phyloP scores from a whole-genome alignment of 2,888 invertebrate species.

The Toxonevra muliebris region DNA sequence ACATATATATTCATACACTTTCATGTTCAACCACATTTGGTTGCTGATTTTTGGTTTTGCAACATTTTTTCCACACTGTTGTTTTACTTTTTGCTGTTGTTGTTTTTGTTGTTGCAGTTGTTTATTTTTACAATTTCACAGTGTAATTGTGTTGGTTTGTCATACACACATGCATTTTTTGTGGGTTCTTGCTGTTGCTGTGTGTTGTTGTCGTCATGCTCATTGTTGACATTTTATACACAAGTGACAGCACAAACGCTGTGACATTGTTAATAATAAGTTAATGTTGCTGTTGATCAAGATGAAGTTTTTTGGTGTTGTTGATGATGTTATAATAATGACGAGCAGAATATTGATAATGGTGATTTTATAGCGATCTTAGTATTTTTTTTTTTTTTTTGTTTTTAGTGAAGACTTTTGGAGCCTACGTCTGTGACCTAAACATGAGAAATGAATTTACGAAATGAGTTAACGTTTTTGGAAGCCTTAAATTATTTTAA shows the following conservation, averaged over 20 bases:
- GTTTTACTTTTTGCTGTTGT: constrained; percentile 27
- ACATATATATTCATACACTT: background rate
- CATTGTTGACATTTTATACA: constrained; percentile 40
- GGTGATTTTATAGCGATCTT: background rate
- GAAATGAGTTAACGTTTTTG: too few relatives aligned
- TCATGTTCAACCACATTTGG: constrained; percentile 50
- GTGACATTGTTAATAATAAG: background rate
- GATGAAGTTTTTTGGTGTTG: too few relatives aligned
- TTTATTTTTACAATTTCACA: constrained; percentile 41
- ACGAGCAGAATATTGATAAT: constrained; percentile 40
- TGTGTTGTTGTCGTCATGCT: constrained; percentile 23
- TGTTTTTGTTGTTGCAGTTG: constrained; percentile 21
- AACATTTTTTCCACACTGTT: constrained; percentile 32
- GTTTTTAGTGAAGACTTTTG: too few relatives aligned
- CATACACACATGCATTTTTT: constrained; percentile 10
- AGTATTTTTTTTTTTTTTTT: too few relatives aligned
- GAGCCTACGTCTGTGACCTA: too few relatives aligned
- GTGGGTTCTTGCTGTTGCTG: constrained; percentile 13
- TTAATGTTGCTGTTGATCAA: background rate
- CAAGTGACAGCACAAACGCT: background rate
- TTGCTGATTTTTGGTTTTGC: constrained; percentile 61
- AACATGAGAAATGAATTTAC: too few relatives aligned
- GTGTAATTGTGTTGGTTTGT: constrained; percentile 26
- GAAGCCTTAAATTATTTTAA: too few relatives aligned
- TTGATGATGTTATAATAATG: constrained; percentile 1